Conservation (phyloP, 2,113 vertebrate species). For the Eidolon helvum region DNA sequence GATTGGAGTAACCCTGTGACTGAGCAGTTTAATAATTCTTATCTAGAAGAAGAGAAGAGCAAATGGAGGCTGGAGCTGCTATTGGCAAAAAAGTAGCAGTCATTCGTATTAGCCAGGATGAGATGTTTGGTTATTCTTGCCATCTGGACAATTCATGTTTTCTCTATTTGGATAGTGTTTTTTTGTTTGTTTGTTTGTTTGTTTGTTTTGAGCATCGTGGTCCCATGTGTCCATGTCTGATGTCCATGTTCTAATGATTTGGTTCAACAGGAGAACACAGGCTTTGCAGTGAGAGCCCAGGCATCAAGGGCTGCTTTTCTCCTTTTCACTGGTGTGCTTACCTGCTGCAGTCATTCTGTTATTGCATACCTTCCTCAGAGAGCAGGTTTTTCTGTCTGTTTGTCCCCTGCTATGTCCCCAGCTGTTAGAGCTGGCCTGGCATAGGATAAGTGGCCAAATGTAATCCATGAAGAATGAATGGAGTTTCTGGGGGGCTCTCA, state of each 20-base stretch:
- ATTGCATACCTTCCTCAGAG: no score
- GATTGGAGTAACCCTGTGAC: neutral
- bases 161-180: neutral
- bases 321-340: neutral
- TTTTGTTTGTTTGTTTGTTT: no score
- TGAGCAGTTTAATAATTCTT: neutral
- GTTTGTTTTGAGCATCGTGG: neutral
- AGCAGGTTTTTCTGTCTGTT: neutral
- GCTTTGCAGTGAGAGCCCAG: no score
- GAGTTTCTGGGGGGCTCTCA: neutral
- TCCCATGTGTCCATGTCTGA: neutral
- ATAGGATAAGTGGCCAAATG: neutral
- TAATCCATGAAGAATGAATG: neutral
- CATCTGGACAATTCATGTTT: neutral
- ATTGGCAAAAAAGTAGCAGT: neutral
- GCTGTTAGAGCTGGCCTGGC: neutral
- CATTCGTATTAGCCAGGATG: fast-evolving
- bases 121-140: fast-evolving
- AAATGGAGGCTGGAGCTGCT: neutral
- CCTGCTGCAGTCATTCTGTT: neutral
- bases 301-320: fast-evolving
- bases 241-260: neutral
- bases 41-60: neutral
- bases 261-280: neutral
- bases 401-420: neutral